Evolutionary conservation across 2,113 vertebrate species (phyloP), one percentile per base, ranked within the genome.

Genomic region (Phoxinus phoxinus): DNA sequence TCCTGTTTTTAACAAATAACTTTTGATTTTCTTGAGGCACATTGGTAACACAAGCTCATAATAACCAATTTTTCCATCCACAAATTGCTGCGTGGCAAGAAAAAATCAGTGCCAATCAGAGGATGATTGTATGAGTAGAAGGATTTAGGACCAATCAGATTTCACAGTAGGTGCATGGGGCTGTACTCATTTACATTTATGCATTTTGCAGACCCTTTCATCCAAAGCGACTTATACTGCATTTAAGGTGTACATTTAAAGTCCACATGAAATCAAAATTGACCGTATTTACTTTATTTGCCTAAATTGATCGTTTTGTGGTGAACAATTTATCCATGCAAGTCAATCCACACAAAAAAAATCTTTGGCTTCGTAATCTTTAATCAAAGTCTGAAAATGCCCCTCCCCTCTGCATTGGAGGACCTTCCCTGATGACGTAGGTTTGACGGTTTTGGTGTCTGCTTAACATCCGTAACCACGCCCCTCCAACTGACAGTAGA

Each of bases 1-100:
- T 89, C 87, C 85, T 85, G 85, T 89, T 89, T 84, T 86, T 81
- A 32, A 44, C 53, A 30, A 88, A 76, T 25, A 61, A 41, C 74
- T 58, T 21, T 41, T 59, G 46, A 72, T 81, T 41, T 81, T 80
- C 63, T 41, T 75, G 71, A 80, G 15, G 15, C 21, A 56, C 19
- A 56, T 19, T 13, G 74, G 41, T 81, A 25, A 75, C 72, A 67
- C 81, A 76, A 63, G 10, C 30, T 58, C 51, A 51, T 58, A 56
- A 51, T 58, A 56, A 21, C 19, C 25, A 75, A 77, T 32, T 6
- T 56, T 19, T 77, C 27, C 51, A 32, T 58, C 30, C 2, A 37
- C 51, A 58, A 77, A 77, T 48, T 53, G 27, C 46, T 76, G 27
- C 2, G 25, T 19, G 15, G 48, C 53, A 13, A 6, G 27, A 77